Evolutionary conservation across 2,113 vertebrate genomes (phyloP).

Genomic region (Ammodytes dubius): DNA sequence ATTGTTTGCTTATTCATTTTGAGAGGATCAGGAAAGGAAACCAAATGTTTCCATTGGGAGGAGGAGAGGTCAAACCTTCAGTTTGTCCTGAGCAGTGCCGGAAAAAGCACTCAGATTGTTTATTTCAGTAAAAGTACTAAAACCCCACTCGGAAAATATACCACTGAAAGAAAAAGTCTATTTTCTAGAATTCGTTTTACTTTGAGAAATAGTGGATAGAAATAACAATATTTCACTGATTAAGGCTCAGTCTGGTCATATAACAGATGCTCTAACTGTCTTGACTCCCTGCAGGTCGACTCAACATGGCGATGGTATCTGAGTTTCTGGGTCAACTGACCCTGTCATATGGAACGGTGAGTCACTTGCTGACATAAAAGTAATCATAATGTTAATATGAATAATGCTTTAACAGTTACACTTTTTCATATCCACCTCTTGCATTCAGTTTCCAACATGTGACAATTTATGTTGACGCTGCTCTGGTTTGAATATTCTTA

Average conservation of each 20-base stretch:
- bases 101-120: too few species aligned
- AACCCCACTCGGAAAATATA: too few species aligned
- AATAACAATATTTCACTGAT: too few species aligned
- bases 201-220: too few species aligned
- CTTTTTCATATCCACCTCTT: background rate
- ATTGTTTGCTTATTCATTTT: background rate
- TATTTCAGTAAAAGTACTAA: too few species aligned
- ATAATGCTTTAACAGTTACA: background rate
- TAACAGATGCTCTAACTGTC: background rate
- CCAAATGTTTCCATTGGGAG: background rate
- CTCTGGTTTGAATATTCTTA: background rate
- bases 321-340: conserved; percentile 86
- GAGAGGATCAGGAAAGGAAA: conserved; percentile 12
- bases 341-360: conserved; percentile 78
- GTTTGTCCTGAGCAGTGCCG: too few species aligned
- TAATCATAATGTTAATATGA: too few species aligned
- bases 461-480: background rate
- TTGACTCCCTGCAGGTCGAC: conserved; percentile 56
- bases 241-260: too few species aligned
- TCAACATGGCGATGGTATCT: conserved; percentile 81
- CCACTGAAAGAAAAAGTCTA: too few species aligned
- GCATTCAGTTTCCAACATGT: background rate
- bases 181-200: too few species aligned
- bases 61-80: too few species aligned
- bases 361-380: conserved; percentile 23